Percentiles rank a stretch among this genome's conserved stretches.
These are phyloP conservation scores for Perca fluviatilis DNA, from an alignment of 2,113 vertebrate species.

Conservation along the genomic window DNA sequence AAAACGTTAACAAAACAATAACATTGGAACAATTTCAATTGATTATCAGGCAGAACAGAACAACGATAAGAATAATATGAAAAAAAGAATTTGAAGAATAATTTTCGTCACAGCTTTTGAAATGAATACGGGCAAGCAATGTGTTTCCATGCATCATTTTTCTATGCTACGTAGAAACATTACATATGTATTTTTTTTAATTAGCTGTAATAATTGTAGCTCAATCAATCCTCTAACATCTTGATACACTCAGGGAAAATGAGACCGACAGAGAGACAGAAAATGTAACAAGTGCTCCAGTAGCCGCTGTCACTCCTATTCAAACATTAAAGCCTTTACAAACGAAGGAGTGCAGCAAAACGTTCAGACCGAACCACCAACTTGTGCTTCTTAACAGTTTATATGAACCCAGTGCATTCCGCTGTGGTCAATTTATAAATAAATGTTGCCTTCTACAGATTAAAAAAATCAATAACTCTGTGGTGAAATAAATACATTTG, in stretches of 20 bases:
- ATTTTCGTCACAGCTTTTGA: no score
- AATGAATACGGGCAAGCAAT: not conserved
- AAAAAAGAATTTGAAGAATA: no score
- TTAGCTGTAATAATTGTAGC: not conserved
- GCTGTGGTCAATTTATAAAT: not conserved
- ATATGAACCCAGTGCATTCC: not conserved
- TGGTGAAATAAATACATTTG: no score
- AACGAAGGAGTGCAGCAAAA: conserved; percentile 16
- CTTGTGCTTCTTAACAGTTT: not conserved
- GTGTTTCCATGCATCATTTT: not conserved
- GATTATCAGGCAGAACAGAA: no score
- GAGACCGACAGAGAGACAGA: not conserved
- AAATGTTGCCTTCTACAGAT: not conserved
- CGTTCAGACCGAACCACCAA: not conserved
- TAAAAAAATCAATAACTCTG: no score
- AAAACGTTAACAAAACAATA: no score
- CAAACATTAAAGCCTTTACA: conserved; percentile 34
- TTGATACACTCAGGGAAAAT: not conserved
- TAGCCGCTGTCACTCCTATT: conserved; percentile 21
- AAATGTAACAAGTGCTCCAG: conserved; percentile 19
- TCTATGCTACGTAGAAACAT: not conserved
- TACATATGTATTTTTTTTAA: not conserved
- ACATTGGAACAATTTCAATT: no score
- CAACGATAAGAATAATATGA: no score
- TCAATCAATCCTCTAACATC: not conserved